Base-by-base conservation (phyloP, 2,797 vertebrate genomes). In the Brachymystax lenok region DNA sequence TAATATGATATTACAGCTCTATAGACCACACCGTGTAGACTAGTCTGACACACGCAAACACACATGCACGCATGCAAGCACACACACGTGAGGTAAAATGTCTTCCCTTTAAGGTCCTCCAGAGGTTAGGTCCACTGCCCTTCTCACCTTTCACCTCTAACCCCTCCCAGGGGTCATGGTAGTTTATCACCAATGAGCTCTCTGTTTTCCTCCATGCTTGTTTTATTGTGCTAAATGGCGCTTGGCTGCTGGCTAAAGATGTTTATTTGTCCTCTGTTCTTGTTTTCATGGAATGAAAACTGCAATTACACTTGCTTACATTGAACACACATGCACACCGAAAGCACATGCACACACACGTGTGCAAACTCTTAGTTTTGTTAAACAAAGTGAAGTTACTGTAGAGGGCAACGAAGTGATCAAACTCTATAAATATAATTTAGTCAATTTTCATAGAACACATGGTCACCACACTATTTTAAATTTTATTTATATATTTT, bases 101-200 rank as follows among this genome's bases (percentile, higher is more conserved):
- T 63, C n/a, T 24, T 63, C 59, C 59, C 59, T 10, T 63, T 63
- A 63, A 63, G 59, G 21, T 63, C 59, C 21, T 24, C 59, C 24
- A 24, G 21, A 63, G 21, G 21, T 63, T 63, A 63, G 21, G 59
- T 63, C 59, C 21, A 59, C 19, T 59, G 19, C 54, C 59, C 21
- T 63, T 63, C 12, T 63, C 59, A 63, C 59, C 59, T 63, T 63
- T 24, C 21, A 63, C 59, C 59, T 63, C 59, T 24, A 63, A 63
- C 21, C 21, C 56, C 4, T 63, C 59, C 59, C 59, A 63, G 21
- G 59, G 59, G n/a, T 63, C 59, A 63, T 63, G 59, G 59, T 24
- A 63, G 59, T 27, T 3, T 63, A 24, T 63, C 59, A 63, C 59
- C 12, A 10, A 63, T 21, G 59, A 63, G 59, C 59, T 61, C 56